These are phyloP conservation scores for Leptopilina drosophilae DNA, from an alignment of 2,888 invertebrate genomes.

Conservation along the genomic window DNA sequence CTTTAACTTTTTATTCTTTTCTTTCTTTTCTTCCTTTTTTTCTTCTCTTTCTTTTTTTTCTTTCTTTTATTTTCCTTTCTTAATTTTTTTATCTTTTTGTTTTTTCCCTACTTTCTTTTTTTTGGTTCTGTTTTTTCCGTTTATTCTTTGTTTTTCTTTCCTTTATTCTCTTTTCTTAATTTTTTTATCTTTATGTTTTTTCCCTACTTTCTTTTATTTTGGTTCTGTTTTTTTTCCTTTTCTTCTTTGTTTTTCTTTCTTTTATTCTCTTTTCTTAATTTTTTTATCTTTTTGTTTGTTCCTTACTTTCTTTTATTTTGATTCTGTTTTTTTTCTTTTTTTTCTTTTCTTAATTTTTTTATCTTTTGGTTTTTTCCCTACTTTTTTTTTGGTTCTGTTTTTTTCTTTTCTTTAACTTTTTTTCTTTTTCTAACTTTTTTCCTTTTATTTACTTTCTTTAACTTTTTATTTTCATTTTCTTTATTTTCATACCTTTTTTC, in stretches of 20 bases:
- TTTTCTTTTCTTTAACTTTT: not conserved
- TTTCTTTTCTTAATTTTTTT: not conserved
- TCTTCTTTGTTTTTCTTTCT: not conserved
- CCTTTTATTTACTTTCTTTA: not conserved
- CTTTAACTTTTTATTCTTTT: not conserved
- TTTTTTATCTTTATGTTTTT: not conserved
- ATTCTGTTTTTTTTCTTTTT: not conserved
- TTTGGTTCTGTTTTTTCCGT: not conserved
- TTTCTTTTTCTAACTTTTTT: slow-evolving; percentile 34
- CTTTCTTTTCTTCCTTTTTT: not conserved
- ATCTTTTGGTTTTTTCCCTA: not conserved
- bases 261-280: not conserved
- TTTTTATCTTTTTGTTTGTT: not conserved
- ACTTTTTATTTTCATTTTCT: no score
- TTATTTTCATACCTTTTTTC: no score
- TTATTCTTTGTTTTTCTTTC: not conserved
- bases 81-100: not conserved
- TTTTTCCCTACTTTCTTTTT: no score
- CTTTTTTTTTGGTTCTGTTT: not conserved
- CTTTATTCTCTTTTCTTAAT: not conserved
- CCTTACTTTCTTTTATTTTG: no score
- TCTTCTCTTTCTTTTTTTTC: not conserved
- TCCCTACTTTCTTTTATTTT: no score
- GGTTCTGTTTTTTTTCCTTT: no score
- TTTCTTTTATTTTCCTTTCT: not conserved